Evolutionary conservation across 1,140 invertebrate species (phyloP), one percentile per base, ranked within the genome.

Genomic region (Chironomus tepperi): DNA sequence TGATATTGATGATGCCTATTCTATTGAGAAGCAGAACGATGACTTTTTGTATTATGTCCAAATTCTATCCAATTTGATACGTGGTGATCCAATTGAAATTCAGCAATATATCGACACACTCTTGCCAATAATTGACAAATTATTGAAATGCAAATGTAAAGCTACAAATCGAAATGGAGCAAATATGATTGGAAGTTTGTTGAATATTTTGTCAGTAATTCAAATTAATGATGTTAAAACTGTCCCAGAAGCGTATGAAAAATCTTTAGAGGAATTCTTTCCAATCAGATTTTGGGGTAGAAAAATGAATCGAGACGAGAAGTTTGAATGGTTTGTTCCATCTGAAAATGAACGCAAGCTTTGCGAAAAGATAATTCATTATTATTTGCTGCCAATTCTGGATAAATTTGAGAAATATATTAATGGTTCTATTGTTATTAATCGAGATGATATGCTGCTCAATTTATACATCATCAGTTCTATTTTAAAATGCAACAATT

Each of bases 271-370:
- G 64, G 87, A 92, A 73, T 93, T 90, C 84, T 83, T 95, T 9
- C 88, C 93, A 3, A 87, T 95, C 16, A 89, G 89, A 9, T 89
- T 95, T 76, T 98, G 95, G 96, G 95, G 92, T 0, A 85, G 19
- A 0, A 72, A 74, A 73, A 74, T 57, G 75, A 42, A 87, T 75
- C 83, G 89, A 0, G 86, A 88, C 10, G 83, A 92, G 77, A 78
- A 91, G 5, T 82, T 90, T 34, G 84, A 89, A 64, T 97, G 92
- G 92, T 92, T 94, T 79, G 82, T 89, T 16, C 93, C 95, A 0
- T 85, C 83, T 19, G 81, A 86, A 19, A 86, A 89, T 74, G 94
- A 96, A 81, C 84, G 91, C 0, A 79, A 81, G 8, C 87, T 86
- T 76, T 87, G 89, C 6, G 86, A 90, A 77, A 81, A 85, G 77